Percentiles rank a stretch among this genome's conserved stretches.
Conservation (phyloP, 2,113 vertebrate species). For the Dasyurus viverrinus region DNA sequence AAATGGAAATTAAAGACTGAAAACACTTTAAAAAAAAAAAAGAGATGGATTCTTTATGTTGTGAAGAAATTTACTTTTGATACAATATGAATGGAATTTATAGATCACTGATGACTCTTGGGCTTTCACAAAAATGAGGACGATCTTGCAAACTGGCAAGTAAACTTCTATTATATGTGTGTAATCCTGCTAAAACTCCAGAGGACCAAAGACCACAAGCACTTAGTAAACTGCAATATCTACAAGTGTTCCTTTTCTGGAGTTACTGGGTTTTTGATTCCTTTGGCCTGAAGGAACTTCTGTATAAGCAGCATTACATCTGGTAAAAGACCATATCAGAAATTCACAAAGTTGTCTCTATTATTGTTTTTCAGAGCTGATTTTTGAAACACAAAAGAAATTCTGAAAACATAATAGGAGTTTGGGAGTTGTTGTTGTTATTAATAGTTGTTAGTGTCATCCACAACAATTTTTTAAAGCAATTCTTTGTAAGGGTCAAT, state of each 20-base stretch:
- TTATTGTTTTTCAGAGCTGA: neutral
- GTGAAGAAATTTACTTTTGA: neutral
- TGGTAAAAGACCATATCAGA: neutral
- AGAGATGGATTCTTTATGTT: neutral
- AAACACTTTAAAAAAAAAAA: neutral
- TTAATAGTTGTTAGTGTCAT: neutral
- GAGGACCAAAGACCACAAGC: neutral
- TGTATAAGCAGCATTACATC: neutral
- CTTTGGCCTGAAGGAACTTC: neutral
- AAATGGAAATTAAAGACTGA: constrained; percentile 8
- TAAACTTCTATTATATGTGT: neutral
- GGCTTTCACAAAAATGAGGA: constrained; percentile 15
- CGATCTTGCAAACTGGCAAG: neutral
- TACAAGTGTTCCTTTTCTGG: neutral
- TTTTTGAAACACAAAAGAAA: neutral
- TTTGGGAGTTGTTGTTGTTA: neutral
- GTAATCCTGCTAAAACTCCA: neutral
- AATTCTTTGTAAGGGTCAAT: neutral
- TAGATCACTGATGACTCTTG: neutral
- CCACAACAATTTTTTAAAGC: neutral
- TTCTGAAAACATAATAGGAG: neutral
- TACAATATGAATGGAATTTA: neutral
- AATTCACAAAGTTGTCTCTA: neutral
- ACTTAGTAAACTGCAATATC: neutral
- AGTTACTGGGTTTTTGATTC: neutral